Evolutionary conservation across 2,888 invertebrate species (phyloP), one percentile per base, ranked within the genome.

Genomic region (Rhamphomyia laevipes): DNA sequence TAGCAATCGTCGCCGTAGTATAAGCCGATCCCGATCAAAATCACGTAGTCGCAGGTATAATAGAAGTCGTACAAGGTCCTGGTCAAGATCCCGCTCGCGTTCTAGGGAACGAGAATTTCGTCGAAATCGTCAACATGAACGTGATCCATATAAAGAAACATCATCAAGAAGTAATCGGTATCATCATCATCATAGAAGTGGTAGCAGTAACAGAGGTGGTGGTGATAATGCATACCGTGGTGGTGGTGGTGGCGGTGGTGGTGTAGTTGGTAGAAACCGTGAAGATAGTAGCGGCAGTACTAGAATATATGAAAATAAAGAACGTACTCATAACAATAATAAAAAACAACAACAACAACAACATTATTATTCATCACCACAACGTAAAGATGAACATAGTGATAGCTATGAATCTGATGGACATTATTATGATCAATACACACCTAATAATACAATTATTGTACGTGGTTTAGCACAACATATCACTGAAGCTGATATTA

Each of bases 401-500:
- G 63, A 58, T 18, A 57, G 64, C 49, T 65, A 65, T 46, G 66
- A 66, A 9, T 64, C 63, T 45, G 63, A 63, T 43, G 62, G 61
- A 4, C 58, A 58, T 33, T 62, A 70, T 53, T 66, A 72, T 43
- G 73, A 74, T 46, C 73, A 73, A 53, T 77, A 77, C 62, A 62
- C 56, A 35, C 80, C 81, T 2, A 77, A 78, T 60, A 82, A 82
- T 65, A 86, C 84, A 49, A 81, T 86, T 49, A 84, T 86, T 74
- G 81, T 86, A 55, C 74, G 84, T 57, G 84, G 84, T 49, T 70
- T 86, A 49, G 81, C 83, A 21, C 79, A 81, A 58, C 84, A 85
- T 64, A 80, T 84, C 53, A 82, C 84, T 13, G 85, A 86, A 68
- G 81, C 81, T 66, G 85, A 86, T 72, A 83, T 90, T 59, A 78